These are phyloP conservation scores for Trinectes maculatus DNA, from an alignment of 2,113 vertebrate species.

Conservation along the genomic window DNA sequence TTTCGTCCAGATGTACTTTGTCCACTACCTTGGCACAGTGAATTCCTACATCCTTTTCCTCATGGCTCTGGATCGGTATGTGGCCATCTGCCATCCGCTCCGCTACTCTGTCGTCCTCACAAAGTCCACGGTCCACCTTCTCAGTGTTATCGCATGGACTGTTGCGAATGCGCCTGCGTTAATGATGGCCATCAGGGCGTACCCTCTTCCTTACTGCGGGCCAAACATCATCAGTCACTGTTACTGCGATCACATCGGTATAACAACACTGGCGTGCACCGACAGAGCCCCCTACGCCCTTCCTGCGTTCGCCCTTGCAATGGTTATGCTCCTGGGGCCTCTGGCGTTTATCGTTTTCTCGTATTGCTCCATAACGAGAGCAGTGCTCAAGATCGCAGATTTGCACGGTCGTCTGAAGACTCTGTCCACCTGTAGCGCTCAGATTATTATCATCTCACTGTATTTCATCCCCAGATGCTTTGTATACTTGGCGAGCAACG, in stretches of 20 bases:
- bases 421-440: constrained; percentile 75
- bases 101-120: constrained; percentile 58
- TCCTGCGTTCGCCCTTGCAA: constrained; percentile 53
- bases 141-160: constrained; percentile 60
- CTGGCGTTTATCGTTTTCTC: constrained; percentile 72
- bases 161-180: rapidly evolving
- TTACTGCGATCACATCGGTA: constrained; percentile 72
- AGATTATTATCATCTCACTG: constrained; percentile 70
- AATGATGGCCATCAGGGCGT: constrained; percentile 47
- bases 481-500: constrained; percentile 64
- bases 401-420: constrained; percentile 54
- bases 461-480: constrained; percentile 74
- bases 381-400: constrained; percentile 52
- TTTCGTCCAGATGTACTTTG: constrained; percentile 74
- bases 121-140: constrained; percentile 44
- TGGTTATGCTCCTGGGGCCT: constrained; percentile 57
- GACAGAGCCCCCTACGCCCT: constrained; percentile 44
- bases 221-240: constrained; percentile 69
- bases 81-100: constrained; percentile 72
- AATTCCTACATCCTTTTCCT: constrained; percentile 58
- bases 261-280: constrained; percentile 67
- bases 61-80: constrained; percentile 77
- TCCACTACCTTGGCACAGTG: constrained; percentile 67
- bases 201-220: constrained; percentile 72
- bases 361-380: constrained; percentile 63